These are phyloP conservation scores for Acleris literana DNA, from an alignment of 2,888 invertebrate genomes.

Conservation along the genomic window DNA sequence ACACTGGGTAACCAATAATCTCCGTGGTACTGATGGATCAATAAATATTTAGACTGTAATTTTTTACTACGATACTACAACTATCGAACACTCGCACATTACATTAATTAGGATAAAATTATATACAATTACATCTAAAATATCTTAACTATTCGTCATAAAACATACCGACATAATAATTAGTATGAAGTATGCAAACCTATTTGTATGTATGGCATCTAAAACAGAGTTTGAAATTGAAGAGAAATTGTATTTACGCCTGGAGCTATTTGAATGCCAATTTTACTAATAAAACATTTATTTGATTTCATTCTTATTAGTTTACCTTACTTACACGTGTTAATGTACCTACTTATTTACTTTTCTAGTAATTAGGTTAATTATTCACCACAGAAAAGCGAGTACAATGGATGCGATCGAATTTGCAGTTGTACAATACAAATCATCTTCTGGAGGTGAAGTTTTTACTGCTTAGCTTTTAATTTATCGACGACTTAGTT, in stretches of 20 bases:
- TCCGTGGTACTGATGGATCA: constrained; percentile 46
- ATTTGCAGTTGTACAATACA: no score
- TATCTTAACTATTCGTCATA: constrained; percentile 64
- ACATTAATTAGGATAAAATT: constrained; percentile 78
- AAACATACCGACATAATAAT: constrained; percentile 41
- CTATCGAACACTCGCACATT: constrained; percentile 83
- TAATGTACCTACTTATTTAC: constrained; percentile 43
- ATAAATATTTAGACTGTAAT: constrained; percentile 55
- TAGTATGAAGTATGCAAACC: constrained; percentile 49
- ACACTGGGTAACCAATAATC: constrained; percentile 31
- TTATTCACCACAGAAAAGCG: constrained; percentile 60
- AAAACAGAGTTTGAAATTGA: constrained; percentile 32
- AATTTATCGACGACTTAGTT: constrained; percentile 16
- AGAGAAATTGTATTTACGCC: constrained; percentile 13
- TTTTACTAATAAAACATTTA: constrained; percentile 31
- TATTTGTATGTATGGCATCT: constrained; percentile 68
- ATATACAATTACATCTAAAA: constrained; percentile 79
- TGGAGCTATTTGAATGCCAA: constrained; percentile 25
- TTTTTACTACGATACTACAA: constrained; percentile 74
- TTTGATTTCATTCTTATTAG: constrained; percentile 29
- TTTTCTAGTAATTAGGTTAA: constrained; percentile 47
- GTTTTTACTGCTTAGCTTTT: background rate
- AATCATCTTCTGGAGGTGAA: background rate
- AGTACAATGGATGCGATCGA: constrained; percentile 46
- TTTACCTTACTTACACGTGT: constrained; percentile 46